Evolutionary conservation across 2,888 invertebrate species (phyloP).

Genomic region (Dynastes hyllus): DNA sequence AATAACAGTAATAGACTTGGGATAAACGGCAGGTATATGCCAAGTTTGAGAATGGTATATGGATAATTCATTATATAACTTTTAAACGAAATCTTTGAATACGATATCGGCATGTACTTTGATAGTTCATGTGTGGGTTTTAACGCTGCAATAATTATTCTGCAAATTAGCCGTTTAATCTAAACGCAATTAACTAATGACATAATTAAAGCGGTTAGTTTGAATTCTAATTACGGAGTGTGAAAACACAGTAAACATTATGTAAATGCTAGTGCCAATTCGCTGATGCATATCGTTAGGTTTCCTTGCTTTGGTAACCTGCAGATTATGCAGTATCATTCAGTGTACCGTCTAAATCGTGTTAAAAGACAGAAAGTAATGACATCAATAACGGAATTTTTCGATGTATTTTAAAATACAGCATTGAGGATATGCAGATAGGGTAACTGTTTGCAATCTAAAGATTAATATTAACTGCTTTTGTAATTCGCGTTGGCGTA

Average conservation of each 20-base stretch:
- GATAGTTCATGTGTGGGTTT: neutral
- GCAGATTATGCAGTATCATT: neutral
- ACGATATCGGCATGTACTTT: neutral
- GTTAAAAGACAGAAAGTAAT: neutral
- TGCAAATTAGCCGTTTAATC: slow-evolving; percentile 12
- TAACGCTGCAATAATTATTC: neutral
- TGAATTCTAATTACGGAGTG: neutral
- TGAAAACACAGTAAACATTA: slow-evolving; percentile 21
- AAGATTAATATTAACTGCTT: slow-evolving; percentile 1
- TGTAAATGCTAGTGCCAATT: slow-evolving; percentile 12
- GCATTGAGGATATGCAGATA: neutral
- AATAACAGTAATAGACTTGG: no score
- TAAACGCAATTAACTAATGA: slow-evolving; percentile 13
- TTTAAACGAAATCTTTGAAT: neutral
- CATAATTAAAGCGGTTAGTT: slow-evolving; percentile 16
- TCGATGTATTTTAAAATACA: neutral
- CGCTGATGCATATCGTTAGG: neutral
- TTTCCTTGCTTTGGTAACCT: neutral
- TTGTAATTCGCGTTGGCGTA: neutral
- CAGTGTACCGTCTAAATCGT: neutral
- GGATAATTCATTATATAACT: no score
- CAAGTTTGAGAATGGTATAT: no score
- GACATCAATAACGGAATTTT: neutral
- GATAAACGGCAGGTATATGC: no score
- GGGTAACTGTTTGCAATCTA: neutral